Evolutionary conservation across 2,797 vertebrate species (phyloP).

Genomic region (Micropoecilia bifurca): DNA sequence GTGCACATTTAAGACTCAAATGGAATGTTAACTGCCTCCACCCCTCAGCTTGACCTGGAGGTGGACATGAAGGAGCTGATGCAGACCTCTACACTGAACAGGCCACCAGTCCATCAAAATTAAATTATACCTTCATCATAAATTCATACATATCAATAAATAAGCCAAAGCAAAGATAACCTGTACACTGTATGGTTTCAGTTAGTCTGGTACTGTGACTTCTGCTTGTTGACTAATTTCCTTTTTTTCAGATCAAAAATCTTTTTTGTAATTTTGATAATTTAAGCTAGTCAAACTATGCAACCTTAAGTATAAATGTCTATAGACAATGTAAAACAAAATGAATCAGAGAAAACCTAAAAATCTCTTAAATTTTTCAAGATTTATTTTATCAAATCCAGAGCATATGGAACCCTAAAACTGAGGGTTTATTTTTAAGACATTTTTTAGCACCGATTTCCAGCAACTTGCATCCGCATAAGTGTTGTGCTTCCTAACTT

Average conservation of each 20-base stretch:
- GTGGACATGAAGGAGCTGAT: no score
- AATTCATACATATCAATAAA: neutral
- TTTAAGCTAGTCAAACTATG: neutral
- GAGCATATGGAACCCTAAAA: neutral
- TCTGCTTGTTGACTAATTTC: neutral
- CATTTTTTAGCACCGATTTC: neutral
- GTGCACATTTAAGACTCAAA: neutral
- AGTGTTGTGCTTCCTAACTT: neutral
- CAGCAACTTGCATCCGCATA: neutral
- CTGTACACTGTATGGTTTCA: neutral
- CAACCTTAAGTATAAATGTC: neutral
- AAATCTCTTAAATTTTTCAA: neutral
- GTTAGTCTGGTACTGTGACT: neutral
- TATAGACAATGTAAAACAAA: neutral
- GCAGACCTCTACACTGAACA: no score
- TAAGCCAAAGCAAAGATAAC: conserved; percentile 6
- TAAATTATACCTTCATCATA: neutral
- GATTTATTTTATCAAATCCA: neutral
- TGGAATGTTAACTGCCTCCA: no score
- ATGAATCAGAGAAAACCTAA: neutral
- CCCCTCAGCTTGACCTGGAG: no score
- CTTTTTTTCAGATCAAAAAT: neutral
- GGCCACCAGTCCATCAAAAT: neutral
- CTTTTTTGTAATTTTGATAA: neutral
- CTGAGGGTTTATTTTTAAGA: neutral